phyloP scores from a whole-genome alignment of 2,888 invertebrate genomes.

The Tortrix viridana region DNA sequence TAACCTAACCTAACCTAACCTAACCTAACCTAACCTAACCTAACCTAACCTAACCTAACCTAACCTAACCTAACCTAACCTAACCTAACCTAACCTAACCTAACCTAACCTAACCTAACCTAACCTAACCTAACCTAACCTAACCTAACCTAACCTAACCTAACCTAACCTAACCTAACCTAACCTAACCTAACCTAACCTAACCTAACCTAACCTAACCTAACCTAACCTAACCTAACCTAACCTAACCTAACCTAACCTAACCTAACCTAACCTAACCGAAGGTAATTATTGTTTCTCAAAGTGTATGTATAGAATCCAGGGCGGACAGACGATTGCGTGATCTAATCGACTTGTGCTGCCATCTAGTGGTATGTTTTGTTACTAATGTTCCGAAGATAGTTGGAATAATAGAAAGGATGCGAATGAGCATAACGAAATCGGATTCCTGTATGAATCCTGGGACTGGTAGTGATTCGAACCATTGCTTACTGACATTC shows the following conservation, averaged over 20 bases:
- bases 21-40: slow-evolving; percentile 41
- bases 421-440: no score
- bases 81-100: slow-evolving; percentile 41
- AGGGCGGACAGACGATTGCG: no score
- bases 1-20: slow-evolving; percentile 40
- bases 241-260: slow-evolving; percentile 40
- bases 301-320: no score
- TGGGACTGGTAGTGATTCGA: no score
- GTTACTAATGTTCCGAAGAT: no score
- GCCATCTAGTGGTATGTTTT: no score
- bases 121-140: slow-evolving; percentile 40
- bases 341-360: no score
- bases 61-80: slow-evolving; percentile 36
- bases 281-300: slow-evolving; percentile 43
- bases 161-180: slow-evolving; percentile 33
- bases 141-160: slow-evolving; percentile 39
- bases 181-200: slow-evolving; percentile 23
- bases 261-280: slow-evolving; percentile 38
- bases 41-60: slow-evolving; percentile 40
- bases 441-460: no score
- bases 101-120: slow-evolving; percentile 39
- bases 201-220: slow-evolving; percentile 40
- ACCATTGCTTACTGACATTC: no score
- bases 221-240: slow-evolving; percentile 38
- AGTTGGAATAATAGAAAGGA: no score